Conservation (phyloP, 1,140 invertebrate genomes). For the Hestina assimilis region DNA sequence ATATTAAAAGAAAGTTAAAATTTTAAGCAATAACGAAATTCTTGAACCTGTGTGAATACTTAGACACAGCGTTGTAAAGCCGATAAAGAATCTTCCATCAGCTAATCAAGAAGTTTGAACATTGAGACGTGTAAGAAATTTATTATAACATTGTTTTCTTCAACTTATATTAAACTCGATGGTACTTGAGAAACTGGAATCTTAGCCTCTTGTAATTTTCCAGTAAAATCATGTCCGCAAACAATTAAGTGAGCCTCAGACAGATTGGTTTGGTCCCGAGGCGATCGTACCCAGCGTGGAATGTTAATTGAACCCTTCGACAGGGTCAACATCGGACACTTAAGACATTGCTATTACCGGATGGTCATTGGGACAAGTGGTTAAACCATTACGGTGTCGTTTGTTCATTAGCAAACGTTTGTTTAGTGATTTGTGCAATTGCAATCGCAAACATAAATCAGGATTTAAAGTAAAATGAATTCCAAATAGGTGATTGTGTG, state of each 20-base stretch:
- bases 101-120: conserved; percentile 12
- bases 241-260: conserved; percentile 61
- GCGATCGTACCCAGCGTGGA: conserved; percentile 55
- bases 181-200: conserved; percentile 16
- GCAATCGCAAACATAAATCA: neutral
- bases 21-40: neutral
- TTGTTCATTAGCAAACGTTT: conserved; percentile 27
- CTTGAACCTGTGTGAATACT: neutral
- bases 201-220: conserved; percentile 26
- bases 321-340: conserved; percentile 30
- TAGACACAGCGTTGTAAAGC: neutral
- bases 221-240: conserved; percentile 66
- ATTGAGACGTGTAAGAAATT: conserved; percentile 10
- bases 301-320: conserved; percentile 65
- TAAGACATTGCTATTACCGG: conserved; percentile 34
- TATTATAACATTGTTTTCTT: conserved; percentile 15
- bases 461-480: too few relatives aligned
- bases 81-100: conserved; percentile 10
- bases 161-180: conserved; percentile 9
- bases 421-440: conserved; percentile 18
- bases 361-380: conserved; percentile 26
- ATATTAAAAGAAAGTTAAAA: too few relatives aligned
- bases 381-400: conserved; percentile 19
- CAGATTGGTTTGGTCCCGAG: conserved; percentile 58
- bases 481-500: too few relatives aligned